Conservation (phyloP, 2,888 invertebrate genomes). For the Agrotis exclamationis region DNA sequence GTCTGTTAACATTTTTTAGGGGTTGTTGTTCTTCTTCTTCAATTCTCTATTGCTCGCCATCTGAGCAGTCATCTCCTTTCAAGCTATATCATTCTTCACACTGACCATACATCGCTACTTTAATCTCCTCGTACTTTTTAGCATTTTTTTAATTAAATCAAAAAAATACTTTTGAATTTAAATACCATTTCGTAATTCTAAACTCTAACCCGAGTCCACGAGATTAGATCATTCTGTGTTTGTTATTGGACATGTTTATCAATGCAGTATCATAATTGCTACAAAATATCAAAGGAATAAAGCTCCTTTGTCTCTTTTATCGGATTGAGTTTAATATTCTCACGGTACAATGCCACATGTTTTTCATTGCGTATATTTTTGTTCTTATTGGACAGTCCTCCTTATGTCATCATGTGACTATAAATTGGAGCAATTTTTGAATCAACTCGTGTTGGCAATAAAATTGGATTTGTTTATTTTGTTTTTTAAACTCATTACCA, state of each 20-base stretch:
- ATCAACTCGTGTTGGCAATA: slow-evolving; percentile 84
- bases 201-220: slow-evolving; percentile 7
- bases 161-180: background rate
- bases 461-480: slow-evolving; percentile 85
- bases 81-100: too few species aligned
- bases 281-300: slow-evolving; percentile 67
- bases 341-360: slow-evolving; percentile 88
- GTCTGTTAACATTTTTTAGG: too few species aligned
- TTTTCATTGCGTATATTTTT: slow-evolving; percentile 86
- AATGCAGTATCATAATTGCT: slow-evolving; percentile 40
- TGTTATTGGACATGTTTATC: slow-evolving; percentile 33
- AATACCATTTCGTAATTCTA: background rate
- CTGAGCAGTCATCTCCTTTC: too few species aligned
- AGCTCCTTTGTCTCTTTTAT: slow-evolving; percentile 79
- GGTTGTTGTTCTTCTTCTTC: too few species aligned
- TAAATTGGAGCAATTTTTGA: slow-evolving; percentile 87
- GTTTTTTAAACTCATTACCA: slow-evolving; percentile 71
- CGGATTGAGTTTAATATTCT: slow-evolving; percentile 84
- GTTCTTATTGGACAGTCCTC: slow-evolving; percentile 77
- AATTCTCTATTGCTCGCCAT: too few species aligned
- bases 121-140: background rate
- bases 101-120: background rate
- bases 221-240: slow-evolving; percentile 23
- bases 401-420: slow-evolving; percentile 82
- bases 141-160: background rate